Percentiles rank a stretch among this genome's conserved stretches.
phyloP scores from a whole-genome alignment of 2,888 invertebrate genomes.

The Sphaerophoria rueppellii region DNA sequence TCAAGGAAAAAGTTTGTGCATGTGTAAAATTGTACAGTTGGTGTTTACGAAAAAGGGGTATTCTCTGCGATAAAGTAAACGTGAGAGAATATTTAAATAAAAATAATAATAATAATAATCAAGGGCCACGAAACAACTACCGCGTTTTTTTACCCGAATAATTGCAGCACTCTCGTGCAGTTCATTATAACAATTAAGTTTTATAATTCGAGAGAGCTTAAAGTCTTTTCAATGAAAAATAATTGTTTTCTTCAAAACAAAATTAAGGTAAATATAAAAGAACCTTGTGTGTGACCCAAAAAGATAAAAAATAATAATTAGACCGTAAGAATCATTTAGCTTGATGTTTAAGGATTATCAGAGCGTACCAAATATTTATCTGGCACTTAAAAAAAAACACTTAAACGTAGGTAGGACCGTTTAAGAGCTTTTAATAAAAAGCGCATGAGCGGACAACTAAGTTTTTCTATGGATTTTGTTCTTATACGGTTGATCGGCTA shows the following conservation, averaged over 20 bases:
- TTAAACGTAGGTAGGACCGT: too few relatives aligned
- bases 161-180: constrained; percentile 24
- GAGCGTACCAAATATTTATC: constrained; percentile 19
- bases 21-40: constrained; percentile 2
- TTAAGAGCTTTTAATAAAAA: too few relatives aligned
- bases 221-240: constrained; percentile 48
- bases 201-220: constrained; percentile 18
- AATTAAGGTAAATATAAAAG: background rate
- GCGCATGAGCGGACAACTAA: too few relatives aligned
- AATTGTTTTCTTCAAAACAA: constrained; percentile 17
- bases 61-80: constrained; percentile 25
- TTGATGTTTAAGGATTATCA: constrained; percentile 23
- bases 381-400: too few relatives aligned
- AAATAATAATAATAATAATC: constrained; percentile 41
- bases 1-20: constrained; percentile 3
- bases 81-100: constrained; percentile 48
- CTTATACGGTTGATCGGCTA: too few relatives aligned
- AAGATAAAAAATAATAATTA: constrained; percentile 24
- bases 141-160: background rate
- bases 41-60: constrained; percentile 20
- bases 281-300: constrained; percentile 25
- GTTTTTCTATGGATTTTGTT: too few relatives aligned
- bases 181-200: constrained; percentile 29
- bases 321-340: constrained; percentile 10
- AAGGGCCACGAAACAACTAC: constrained; percentile 39